Evolutionary conservation across 2,113 vertebrate genomes (phyloP).

Genomic region (Cyphomyrus plagiostoma): DNA sequence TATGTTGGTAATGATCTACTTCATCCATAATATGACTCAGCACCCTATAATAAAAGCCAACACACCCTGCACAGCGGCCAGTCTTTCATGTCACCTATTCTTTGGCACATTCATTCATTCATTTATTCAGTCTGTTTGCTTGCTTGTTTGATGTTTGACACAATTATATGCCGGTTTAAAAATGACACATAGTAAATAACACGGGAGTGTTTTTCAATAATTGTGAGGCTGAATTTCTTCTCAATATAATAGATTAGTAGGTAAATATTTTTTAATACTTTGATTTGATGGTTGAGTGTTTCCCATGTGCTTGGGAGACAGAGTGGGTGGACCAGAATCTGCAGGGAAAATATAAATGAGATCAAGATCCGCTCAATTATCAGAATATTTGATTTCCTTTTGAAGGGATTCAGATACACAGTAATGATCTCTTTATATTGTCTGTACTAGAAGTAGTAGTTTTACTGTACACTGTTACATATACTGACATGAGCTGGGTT

Average conservation of each 20-base stretch:
- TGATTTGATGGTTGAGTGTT: background rate
- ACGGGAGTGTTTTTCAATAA: background rate
- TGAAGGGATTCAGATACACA: background rate
- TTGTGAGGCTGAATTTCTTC: background rate
- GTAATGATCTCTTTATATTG: background rate
- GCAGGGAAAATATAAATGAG: background rate
- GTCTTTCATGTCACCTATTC: background rate
- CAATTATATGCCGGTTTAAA: background rate
- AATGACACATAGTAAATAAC: background rate
- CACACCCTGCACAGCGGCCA: background rate
- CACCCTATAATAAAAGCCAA: background rate
- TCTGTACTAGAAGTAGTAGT: background rate
- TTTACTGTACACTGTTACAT: background rate
- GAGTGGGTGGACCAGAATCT: background rate
- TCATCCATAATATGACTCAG: background rate
- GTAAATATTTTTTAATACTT: background rate
- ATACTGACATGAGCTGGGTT: background rate
- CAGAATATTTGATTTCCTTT: background rate
- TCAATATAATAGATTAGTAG: background rate
- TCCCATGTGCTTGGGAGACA: background rate
- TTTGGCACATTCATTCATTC: background rate
- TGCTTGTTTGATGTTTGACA: background rate
- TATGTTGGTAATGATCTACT: background rate
- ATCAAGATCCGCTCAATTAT: background rate
- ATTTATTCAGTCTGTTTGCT: background rate